Evolutionary conservation across 2,888 invertebrate species (phyloP), one percentile per base, ranked within the genome.

Genomic region (Epistrophe grossulariae): DNA sequence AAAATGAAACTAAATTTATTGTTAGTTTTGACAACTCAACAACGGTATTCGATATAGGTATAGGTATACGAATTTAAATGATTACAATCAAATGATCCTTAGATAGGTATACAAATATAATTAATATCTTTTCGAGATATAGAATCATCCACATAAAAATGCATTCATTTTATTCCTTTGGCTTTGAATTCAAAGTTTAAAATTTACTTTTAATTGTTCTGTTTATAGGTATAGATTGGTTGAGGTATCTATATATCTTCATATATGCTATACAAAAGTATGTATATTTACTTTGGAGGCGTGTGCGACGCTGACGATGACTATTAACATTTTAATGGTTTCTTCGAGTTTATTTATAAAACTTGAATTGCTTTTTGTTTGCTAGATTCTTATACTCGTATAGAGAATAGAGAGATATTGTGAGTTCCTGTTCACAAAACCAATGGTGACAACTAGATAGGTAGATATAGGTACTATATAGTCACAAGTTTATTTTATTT

Each of bases 251-350:
- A 38, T 50, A 59, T 0, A 35, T 6, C 35, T 35, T n/a, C n/a
- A n/a, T n/a, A 35, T 8, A 35, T 2, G n/a, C 9, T 35, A 35
- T 35, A 7, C 6, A n/a, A n/a, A n/a, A 9, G 7, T 57, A n/a
- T 8, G 9, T 57, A 2, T 59, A 59, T 38, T 59, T 52, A 66
- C 66, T 77, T 82, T 62, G 71, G 74, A 64, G 74, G 73, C 68
- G 66, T 64, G 68, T 57, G 57, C 68, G 55, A 45, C 28, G 45
- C 43, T 80, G 68, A 45, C 78, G 81, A 85, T 80, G 72, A 59
- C 78, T 78, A 85, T 81, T 66, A 82, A 74, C 74, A 74, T 79
- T 87, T 87, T 82, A 87, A 82, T 87, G 78, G 78, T 74, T 82
- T 82, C 77, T 79, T 74, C 38, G 7, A 17, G 57, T 70, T 24